Evolutionary conservation across 2,797 vertebrate species (phyloP).

Genomic region (Arrhamphus sclerolepis): DNA sequence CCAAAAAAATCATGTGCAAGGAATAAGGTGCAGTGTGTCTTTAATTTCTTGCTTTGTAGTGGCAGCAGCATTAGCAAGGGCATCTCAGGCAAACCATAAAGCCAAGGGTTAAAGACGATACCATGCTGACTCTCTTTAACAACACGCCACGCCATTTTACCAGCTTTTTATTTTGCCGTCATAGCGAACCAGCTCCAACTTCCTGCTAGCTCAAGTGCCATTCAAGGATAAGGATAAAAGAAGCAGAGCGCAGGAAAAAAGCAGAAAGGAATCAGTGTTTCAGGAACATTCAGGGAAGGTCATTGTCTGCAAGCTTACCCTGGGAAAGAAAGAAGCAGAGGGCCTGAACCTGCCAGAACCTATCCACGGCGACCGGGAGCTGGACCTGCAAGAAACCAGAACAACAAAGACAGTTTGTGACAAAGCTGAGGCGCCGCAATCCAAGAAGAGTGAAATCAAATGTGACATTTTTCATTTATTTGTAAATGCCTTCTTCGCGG

Average conservation of each 20-base stretch:
- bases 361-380: slow-evolving; percentile 83
- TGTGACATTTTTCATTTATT: slow-evolving; percentile 99
- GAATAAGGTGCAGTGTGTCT: slow-evolving; percentile 62
- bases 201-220: slow-evolving; percentile 68
- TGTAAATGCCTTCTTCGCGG: slow-evolving; percentile 98
- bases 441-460: slow-evolving; percentile 90
- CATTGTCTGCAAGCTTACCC: slow-evolving; percentile 84
- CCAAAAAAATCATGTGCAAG: slow-evolving; percentile 20
- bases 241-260: slow-evolving; percentile 31
- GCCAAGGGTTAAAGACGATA: slow-evolving; percentile 75
- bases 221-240: slow-evolving; percentile 62
- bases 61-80: slow-evolving; percentile 46
- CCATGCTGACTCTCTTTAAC: slow-evolving; percentile 61
- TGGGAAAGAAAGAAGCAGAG: slow-evolving; percentile 78
- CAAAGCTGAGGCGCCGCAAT: slow-evolving; percentile 89
- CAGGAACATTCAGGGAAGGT: slow-evolving; percentile 82
- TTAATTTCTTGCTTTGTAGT: slow-evolving; percentile 61
- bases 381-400: slow-evolving; percentile 85
- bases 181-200: slow-evolving; percentile 66
- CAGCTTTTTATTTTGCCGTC: slow-evolving; percentile 65
- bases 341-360: slow-evolving; percentile 84
- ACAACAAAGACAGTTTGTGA: slow-evolving; percentile 94
- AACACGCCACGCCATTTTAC: slow-evolving; percentile 79
- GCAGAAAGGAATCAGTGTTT: slow-evolving; percentile 70
- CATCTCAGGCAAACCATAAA: slow-evolving; percentile 65